Conservation (phyloP, 2,113 vertebrate genomes). For the Anthoscopus minutus region DNA sequence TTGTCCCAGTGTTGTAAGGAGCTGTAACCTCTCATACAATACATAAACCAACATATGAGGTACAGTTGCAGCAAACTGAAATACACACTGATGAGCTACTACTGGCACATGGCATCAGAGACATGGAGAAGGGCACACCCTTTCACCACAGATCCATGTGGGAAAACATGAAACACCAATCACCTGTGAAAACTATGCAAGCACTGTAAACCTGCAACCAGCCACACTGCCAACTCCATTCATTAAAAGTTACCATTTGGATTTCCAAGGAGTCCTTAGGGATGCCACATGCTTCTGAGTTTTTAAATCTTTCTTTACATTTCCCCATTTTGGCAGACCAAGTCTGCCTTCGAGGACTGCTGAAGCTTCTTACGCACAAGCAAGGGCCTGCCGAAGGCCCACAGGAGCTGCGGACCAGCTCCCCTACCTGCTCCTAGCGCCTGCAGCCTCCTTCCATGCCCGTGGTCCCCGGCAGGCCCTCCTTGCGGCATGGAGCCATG, state of each 20-base stretch:
- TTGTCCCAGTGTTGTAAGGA: background rate
- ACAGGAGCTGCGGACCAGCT: accelerated
- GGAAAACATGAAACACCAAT: background rate
- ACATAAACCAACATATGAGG: background rate
- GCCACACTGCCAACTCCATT: background rate
- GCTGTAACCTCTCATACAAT: background rate
- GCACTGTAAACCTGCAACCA: background rate
- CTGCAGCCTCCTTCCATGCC: accelerated
- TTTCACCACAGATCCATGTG: background rate
- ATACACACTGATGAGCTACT: background rate
- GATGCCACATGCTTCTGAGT: background rate
- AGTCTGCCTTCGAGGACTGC: background rate
- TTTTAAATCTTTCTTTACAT: background rate
- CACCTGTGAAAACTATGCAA: background rate
- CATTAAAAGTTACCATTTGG: background rate
- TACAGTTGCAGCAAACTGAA: background rate
- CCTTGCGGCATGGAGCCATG: accelerated
- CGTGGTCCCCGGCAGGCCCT: accelerated
- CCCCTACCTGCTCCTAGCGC: accelerated
- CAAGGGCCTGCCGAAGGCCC: accelerated
- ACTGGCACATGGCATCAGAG: background rate
- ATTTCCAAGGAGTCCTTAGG: background rate
- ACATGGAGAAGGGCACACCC: background rate
- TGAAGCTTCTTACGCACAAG: background rate
- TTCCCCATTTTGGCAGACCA: background rate